Conservation (phyloP, 2,888 invertebrate species). For the Mythimna ferrago region DNA sequence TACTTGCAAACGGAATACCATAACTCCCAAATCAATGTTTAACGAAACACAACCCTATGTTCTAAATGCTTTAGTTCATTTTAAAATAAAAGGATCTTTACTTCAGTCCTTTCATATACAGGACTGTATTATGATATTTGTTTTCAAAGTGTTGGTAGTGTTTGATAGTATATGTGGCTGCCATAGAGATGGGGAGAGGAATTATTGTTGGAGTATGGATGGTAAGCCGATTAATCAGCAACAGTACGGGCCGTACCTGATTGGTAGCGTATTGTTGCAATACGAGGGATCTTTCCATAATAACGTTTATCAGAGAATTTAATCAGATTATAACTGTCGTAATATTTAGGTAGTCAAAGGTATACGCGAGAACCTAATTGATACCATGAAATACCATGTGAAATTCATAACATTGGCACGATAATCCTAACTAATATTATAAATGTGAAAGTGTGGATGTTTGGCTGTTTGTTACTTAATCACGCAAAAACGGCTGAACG, state of each 20-base stretch:
- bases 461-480: too few relatives aligned
- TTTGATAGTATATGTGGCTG: neutral
- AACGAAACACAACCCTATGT: constrained; percentile 3
- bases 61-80: neutral
- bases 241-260: neutral
- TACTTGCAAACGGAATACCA: neutral
- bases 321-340: neutral
- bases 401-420: neutral
- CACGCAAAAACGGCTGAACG: too few relatives aligned
- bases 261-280: neutral
- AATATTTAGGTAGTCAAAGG: too few relatives aligned
- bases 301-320: neutral
- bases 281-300: neutral
- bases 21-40: neutral
- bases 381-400: neutral
- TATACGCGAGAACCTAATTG: too few relatives aligned
- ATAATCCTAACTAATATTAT: too few relatives aligned
- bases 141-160: neutral
- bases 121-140: neutral
- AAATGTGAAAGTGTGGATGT: too few relatives aligned
- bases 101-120: neutral
- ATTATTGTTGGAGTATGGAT: constrained; percentile 9
- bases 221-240: constrained; percentile 32
- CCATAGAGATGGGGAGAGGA: constrained; percentile 16
- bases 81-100: neutral